Evolutionary conservation across 2,113 vertebrate genomes (phyloP).

Genomic region (Rhynchomys soricoides): DNA sequence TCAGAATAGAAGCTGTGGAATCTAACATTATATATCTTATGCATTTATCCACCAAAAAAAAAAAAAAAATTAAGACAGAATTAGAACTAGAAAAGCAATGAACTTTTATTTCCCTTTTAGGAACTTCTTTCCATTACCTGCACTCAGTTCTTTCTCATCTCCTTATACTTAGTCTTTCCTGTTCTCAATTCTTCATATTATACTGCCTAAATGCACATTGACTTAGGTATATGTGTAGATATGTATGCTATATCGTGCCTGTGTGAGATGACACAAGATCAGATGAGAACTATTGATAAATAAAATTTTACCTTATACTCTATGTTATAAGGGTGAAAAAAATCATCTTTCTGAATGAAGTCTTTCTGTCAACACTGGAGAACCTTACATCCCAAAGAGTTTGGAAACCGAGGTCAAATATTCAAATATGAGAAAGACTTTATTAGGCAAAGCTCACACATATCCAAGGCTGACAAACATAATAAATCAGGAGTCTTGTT

Average conservation of each 20-base stretch:
- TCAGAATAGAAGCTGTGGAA: background rate
- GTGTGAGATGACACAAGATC: background rate
- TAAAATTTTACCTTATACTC: constrained; percentile 15
- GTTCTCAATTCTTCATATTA: background rate
- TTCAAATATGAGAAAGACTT: constrained; percentile 40
- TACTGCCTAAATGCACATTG: fast-evolving
- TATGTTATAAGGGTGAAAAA: background rate
- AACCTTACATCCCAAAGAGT: background rate
- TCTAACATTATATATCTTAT: background rate
- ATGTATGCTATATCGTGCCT: background rate
- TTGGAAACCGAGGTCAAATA: background rate
- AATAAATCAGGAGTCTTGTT: background rate
- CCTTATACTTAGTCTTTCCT: background rate
- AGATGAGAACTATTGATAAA: background rate
- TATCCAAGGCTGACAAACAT: background rate
- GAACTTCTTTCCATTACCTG: background rate
- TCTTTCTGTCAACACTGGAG: background rate
- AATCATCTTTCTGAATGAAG: background rate
- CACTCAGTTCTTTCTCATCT: background rate
- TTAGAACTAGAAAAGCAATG: background rate
- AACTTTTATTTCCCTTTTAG: background rate
- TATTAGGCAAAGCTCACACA: background rate
- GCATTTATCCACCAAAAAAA: background rate
- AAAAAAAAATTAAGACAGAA: background rate
- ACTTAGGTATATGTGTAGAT: background rate